Evolutionary conservation across 2,113 vertebrate genomes (phyloP), one percentile per base, ranked within the genome.

Genomic region (Nesogale talazaci): DNA sequence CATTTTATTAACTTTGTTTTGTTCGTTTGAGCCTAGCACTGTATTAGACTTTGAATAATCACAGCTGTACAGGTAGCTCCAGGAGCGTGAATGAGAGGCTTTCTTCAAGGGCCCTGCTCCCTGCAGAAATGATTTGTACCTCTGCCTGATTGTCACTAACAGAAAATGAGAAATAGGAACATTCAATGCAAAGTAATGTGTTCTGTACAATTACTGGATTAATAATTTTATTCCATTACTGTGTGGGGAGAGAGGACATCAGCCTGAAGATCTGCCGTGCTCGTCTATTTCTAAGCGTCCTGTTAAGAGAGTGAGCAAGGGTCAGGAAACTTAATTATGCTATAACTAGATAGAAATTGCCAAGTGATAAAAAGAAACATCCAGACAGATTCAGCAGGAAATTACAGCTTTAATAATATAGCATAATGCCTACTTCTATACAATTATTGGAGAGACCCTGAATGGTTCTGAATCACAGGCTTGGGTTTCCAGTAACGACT

Each of bases 251-350:
- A 98, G 98, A 98, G 98, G 98, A 98, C 99, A 99, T 98, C 99
- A 98, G 98, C 98, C 98, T 98, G 98, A 98, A 98, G 98, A 99
- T 99, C 99, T 99, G 98, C 98, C 98, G 98, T 98, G 98, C 98
- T 98, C 98, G 98, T 98, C 97, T 98, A 99, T 99, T 99, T 99
- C 98, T 99, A 98, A 99, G 99, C 98, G 98, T 98, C 99, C 99
- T 98, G 99, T 99, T 99, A 99, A 99, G 98, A 98, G 98, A 98
- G 98, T 98, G 98, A 98, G 99, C 99, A 98, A 98, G 98, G 99
- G 99, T 99, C 99, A 99, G 99, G 98, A 99, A 99, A 99, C 99
- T 99, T 99, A 99, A 99, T 99, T 99, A 99, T 99, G 99, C 98
- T 98, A 98, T 99, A 99, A 99, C 99, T 99, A 99, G 98, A 99